Conservation (phyloP, 2,888 invertebrate species). For the Megaustenia siamemsis region DNA sequence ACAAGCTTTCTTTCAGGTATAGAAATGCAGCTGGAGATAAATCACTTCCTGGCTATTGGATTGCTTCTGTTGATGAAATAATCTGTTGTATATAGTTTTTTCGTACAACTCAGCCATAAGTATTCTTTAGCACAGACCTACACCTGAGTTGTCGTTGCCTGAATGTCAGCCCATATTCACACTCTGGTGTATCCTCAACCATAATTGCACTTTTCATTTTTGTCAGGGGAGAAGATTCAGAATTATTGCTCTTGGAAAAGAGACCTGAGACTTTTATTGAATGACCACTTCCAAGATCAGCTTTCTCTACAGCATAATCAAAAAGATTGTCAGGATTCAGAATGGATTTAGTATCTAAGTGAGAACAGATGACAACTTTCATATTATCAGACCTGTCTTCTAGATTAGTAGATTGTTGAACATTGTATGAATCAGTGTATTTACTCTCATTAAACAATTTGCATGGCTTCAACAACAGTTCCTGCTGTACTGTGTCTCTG, state of each 20-base stretch:
- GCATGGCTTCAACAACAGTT: neutral
- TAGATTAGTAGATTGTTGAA: neutral
- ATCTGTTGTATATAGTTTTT: too few species aligned
- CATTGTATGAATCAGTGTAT: neutral
- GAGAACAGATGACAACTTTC: neutral
- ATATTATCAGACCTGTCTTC: too few species aligned
- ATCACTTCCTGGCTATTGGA: too few species aligned
- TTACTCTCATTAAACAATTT: slow-evolving; percentile 4
- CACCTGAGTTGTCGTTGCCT: slow-evolving; percentile 36
- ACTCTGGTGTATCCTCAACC: slow-evolving; percentile 32
- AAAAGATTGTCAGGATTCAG: neutral
- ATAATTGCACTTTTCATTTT: neutral
- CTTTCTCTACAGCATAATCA: neutral
- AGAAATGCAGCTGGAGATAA: too few species aligned
- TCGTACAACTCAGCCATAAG: too few species aligned
- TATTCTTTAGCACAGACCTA: too few species aligned
- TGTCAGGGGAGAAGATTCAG: neutral
- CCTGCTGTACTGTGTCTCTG: neutral
- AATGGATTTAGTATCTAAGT: neutral
- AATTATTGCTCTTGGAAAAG: neutral
- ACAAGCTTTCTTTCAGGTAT: too few species aligned
- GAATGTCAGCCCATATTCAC: slow-evolving; percentile 45
- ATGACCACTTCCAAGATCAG: neutral
- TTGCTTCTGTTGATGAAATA: too few species aligned
- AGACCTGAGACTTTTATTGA: neutral